phyloP scores from a whole-genome alignment of 64 coral and sea anemone genomes.

The Anthopleura sola region DNA sequence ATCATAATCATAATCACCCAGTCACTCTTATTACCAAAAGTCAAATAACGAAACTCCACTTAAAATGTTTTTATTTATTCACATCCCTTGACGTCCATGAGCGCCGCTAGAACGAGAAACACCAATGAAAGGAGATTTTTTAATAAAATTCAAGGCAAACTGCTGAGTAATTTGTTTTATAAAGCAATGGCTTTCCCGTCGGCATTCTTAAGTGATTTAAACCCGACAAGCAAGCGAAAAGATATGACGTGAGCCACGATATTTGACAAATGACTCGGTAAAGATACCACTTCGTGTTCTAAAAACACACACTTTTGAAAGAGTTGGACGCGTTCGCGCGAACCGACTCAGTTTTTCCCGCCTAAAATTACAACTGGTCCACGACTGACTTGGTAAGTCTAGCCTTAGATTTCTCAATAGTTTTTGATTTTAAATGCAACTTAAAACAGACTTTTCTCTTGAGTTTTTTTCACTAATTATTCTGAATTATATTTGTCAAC shows the following conservation, averaged over 20 bases:
- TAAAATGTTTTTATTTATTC: not conserved
- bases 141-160: slow-evolving; percentile 3
- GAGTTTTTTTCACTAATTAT: not conserved
- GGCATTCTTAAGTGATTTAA: not conserved
- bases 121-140: not conserved
- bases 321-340: not conserved
- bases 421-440: not conserved
- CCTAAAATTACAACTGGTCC: not conserved
- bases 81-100: not conserved
- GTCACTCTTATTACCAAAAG: not conserved
- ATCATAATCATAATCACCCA: not conserved
- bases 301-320: not conserved
- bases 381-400: not conserved
- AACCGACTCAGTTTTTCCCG: not conserved
- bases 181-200: not conserved
- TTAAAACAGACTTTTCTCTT: not conserved
- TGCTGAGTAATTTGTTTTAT: slow-evolving; percentile 7
- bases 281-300: not conserved
- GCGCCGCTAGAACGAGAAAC: not conserved
- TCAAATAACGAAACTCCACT: not conserved
- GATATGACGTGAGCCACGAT: not conserved
- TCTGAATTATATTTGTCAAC: not conserved
- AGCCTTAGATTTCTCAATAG: not conserved
- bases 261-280: not conserved
- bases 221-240: not conserved